Evolutionary conservation across 1,140 invertebrate genomes (phyloP), one percentile per base, ranked within the genome.

Genomic region (Medauroidea extradentata): DNA sequence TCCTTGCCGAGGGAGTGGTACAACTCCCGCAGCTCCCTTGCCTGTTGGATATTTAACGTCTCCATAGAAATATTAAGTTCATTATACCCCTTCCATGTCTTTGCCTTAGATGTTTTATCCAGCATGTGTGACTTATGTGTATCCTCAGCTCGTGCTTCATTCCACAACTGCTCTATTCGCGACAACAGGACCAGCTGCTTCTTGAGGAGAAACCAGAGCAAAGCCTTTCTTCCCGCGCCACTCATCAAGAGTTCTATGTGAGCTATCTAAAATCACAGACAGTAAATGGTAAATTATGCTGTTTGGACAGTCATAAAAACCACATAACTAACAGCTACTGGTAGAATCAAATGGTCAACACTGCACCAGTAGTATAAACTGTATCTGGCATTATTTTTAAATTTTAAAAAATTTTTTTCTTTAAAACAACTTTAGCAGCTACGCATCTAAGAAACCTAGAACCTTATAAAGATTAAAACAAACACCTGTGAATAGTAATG

Each of bases 21-120:
- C 2, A 86, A 65, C 39, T 76, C 75, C 64, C 81, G 82, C 25
- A 82, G 77, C 63, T 83, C 79, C 11, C 77, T 76, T 8, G 84
- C 85, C 65, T 79, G 81, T 69, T 87, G 85, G 29, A 80, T 82
- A 69, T 82, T 84, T 39, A 85, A 59, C 3, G 85, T 86, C 38
- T 85, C 78, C 82, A 88, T 83, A 29, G 80, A 74, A 9, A 86
- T 75, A 0, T 76, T 52, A 50, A 79, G 76, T 0, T 78, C 80
- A 56, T 83, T 82, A 24, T 77, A 74, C 29, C 80, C 80, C 44
- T 75, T 79, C 84, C 86, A 88, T 29, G 74, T 72, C 1, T 83
- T 71, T 0, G 85, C 80, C 59, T 79, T 78, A 7, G 84, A 85
- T 57, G 85, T 46, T 5, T 5, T n/a, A 25, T 46, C 44, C 24